Percentiles rank a stretch among this genome's conserved stretches.
Evolutionary conservation across 2,113 vertebrate species (phyloP).

Genomic region (Sisor rabdophorus): DNA sequence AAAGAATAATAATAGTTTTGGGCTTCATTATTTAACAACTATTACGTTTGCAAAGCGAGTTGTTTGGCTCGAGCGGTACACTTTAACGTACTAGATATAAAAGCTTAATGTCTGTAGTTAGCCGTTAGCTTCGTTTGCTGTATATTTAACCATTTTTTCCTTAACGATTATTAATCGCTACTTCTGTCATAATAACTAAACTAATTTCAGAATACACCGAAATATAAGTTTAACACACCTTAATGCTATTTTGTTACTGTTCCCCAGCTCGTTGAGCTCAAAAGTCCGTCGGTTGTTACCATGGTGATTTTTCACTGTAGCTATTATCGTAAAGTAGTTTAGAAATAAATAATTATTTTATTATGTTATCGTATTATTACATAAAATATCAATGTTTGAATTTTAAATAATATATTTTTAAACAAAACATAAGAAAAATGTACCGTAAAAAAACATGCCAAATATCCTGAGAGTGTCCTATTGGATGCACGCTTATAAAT

Average conservation of each 20-base stretch:
- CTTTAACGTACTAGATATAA: background rate
- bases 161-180: background rate
- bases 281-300: background rate
- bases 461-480: no score
- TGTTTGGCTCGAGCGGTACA: background rate
- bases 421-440: no score
- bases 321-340: background rate
- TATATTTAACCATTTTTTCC: background rate
- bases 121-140: background rate
- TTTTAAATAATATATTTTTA: no score
- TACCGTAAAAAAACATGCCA: no score
- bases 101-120: background rate
- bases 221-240: no score
- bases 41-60: background rate
- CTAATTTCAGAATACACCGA: no score
- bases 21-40: no score
- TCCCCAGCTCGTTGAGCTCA: background rate
- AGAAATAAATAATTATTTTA: background rate
- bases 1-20: background rate
- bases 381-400: background rate
- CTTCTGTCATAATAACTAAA: background rate
- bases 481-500: background rate
- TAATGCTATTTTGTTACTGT: background rate
- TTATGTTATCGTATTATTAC: no score
- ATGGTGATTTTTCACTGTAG: slow-evolving; percentile 3